Base-by-base conservation (phyloP, 2,888 invertebrate species). In the Polymixis flavicincta region DNA sequence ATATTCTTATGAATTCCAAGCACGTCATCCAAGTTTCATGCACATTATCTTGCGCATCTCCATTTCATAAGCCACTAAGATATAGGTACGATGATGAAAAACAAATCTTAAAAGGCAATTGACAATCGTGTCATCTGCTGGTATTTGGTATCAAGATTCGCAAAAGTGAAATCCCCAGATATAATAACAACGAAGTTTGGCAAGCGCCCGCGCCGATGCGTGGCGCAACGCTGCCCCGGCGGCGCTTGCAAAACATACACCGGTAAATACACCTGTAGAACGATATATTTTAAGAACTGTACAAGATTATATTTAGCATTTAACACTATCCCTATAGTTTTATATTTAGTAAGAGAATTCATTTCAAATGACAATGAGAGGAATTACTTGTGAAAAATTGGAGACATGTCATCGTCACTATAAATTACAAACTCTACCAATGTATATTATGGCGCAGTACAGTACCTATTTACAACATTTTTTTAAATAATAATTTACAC, bases 191-290 rank as follows among this genome's bases (percentile, higher is more conserved):
- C 78, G 66, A 78, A 82, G 81, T 87, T 87, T 87, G 92, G 91
- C 91, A 92, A 92, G 87, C 84, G 85, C 71, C 71, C 69, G 80
- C 65, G 75, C 76, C 70, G 85, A n/a, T 42, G 69, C 65, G 82
- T 92, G 90, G 88, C 89, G 91, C 88, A 93, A 92, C 65, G 54
- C 32, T 72, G 72, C 52, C 60, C 74, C 32, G 32, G 32, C 37
- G 61, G 65, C 81, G 83, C 85, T 92, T 92, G 89, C 90, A 87
- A 91, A 89, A 92, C 83, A 68, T 78, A 74, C 71, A 73, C 72
- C 74, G 77, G 70, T 74, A 66, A 67, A 75, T 71, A 82, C 84
- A 85, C 87, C 85, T 78, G 75, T 75, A 80, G 79, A 82, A 71
- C 81, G 81, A 65, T 82, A 71, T 85, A 82, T 74, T 80, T 78